A percentile compares a stretch with the other conserved stretches of the same genome.
phyloP scores from a whole-genome alignment of 2,797 vertebrate genomes.

The Sebastes kiyomatsui region DNA sequence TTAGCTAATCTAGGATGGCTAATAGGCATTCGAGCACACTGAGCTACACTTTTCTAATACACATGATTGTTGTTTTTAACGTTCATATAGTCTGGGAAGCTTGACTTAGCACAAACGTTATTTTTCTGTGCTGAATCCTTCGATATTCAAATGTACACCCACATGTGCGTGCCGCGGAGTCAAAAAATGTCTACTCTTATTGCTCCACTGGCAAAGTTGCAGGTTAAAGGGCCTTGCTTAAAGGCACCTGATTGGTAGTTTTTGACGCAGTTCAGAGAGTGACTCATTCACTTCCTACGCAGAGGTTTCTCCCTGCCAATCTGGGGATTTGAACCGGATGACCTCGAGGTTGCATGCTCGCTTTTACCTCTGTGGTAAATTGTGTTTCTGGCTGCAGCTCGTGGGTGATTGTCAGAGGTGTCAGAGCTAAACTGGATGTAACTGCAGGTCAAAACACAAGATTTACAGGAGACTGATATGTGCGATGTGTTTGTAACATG shows the following conservation, averaged over 20 bases:
- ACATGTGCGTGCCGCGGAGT: conserved; percentile 7
- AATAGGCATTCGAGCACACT: conserved; percentile 15
- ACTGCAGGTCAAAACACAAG: conserved; percentile 22
- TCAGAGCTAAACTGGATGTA: conserved; percentile 6
- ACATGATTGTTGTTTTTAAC: conserved; percentile 8
- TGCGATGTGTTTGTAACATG: background rate
- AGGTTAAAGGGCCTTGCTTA: conserved; percentile 41
- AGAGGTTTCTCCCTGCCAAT: conserved; percentile 20
- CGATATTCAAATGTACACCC: conserved; percentile 14
- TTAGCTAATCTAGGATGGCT: conserved; percentile 31
- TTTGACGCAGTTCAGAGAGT: conserved; percentile 37
- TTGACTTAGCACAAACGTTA: background rate
- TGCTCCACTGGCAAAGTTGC: conserved; percentile 10
- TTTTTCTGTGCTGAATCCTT: background rate
- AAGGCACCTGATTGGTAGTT: conserved; percentile 23
- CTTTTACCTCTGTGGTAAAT: conserved; percentile 21
- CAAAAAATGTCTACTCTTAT: background rate
- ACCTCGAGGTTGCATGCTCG: conserved; percentile 14
- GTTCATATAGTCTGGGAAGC: background rate
- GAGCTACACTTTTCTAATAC: background rate
- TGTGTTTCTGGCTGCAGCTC: conserved; percentile 13
- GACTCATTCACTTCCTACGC: conserved; percentile 35
- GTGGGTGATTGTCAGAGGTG: background rate
- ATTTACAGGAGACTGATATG: background rate
- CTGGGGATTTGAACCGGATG: conserved; percentile 36